Base-by-base conservation (phyloP, 2,797 vertebrate species). In the Siniperca obscura region DNA sequence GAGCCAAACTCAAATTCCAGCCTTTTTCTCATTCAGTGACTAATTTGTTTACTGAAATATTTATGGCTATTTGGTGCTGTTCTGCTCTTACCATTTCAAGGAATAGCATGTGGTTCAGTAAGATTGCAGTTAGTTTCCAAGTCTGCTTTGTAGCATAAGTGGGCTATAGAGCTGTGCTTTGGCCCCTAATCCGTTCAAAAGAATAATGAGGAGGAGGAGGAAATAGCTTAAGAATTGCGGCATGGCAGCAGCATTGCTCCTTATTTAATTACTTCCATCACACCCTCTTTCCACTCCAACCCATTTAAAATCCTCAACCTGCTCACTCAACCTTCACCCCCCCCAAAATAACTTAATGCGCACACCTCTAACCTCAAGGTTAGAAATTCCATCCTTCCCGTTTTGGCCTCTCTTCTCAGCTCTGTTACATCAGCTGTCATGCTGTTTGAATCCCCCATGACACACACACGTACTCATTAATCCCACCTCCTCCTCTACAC, bases 201-300 rank as follows among this genome's bases (percentile, higher is more conserved):
- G 81, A 87, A 85, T 87, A 83, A 89, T 72, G 82, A 90, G 86
- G 76, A 85, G 65, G 80, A 81, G 81, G 88, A 89, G 87, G 87
- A 91, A 92, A 88, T 89, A 14, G 82, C 84, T 91, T 80, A 77
- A 81, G 75, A 88, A 83, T 70, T 87, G 86, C 76, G 19, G 89
- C 82, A 79, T 74, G 84, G 87, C 64, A 3, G 77, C 83, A 78
- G 82, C 72, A 59, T 78, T 76, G 73, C 86, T 89, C 60, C 84
- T 92, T 83, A 86, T 92, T 92, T 92, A 93, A 94, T 94, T 91
- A 93, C 92, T 93, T 93, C 92, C 92, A 91, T 92, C 84, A 88
- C 82, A 79, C 87, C 78, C 85, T 82, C 77, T 79, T 81, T 71
- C 66, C 73, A 68, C 70, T 85, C 70, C 46, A 80, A n/a, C 71